Evolutionary conservation across 1,140 invertebrate species (phyloP).

Genomic region (Macrobrachium rosenbergii): DNA sequence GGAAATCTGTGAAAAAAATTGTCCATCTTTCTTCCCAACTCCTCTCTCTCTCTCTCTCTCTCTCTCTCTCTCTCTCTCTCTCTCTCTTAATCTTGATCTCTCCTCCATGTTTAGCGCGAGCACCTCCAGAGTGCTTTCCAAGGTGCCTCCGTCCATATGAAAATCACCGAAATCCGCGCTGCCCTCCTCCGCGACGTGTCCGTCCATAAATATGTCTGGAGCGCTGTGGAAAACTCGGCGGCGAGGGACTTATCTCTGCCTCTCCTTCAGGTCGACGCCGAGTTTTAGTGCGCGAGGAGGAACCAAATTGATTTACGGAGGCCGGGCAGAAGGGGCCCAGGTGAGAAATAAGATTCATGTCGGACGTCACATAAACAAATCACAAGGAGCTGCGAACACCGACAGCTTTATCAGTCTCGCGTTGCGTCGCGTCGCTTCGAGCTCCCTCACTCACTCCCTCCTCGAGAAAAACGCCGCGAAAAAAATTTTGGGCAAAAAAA

Average conservation of each 20-base stretch:
- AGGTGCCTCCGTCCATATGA: too few relatives aligned
- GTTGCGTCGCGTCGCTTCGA: neutral
- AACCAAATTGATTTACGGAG: slow-evolving; percentile 21
- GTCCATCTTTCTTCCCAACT: too few relatives aligned
- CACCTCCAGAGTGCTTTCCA: too few relatives aligned
- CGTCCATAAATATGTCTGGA: slow-evolving; percentile 31
- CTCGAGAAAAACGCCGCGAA: too few relatives aligned
- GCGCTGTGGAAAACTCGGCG: neutral
- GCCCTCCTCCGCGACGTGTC: too few relatives aligned
- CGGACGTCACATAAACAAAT: slow-evolving; percentile 36
- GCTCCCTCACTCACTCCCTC: too few relatives aligned
- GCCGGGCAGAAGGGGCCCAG: neutral
- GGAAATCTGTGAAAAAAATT: too few relatives aligned
- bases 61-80: neutral
- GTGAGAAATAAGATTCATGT: slow-evolving; percentile 49
- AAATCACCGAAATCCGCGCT: too few relatives aligned
- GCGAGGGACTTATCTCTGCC: neutral
- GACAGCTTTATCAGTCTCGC: slow-evolving; percentile 36
- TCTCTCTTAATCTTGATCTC: too few relatives aligned
- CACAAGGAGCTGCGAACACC: slow-evolving; percentile 9
- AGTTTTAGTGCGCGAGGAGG: slow-evolving; percentile 13
- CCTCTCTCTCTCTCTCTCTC: too few relatives aligned
- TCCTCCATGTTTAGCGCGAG: too few relatives aligned
- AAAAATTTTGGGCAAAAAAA: too few relatives aligned
- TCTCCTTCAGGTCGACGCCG: neutral